phyloP scores from a whole-genome alignment of 2,888 invertebrate genomes.

The Capitulum mitella region DNA sequence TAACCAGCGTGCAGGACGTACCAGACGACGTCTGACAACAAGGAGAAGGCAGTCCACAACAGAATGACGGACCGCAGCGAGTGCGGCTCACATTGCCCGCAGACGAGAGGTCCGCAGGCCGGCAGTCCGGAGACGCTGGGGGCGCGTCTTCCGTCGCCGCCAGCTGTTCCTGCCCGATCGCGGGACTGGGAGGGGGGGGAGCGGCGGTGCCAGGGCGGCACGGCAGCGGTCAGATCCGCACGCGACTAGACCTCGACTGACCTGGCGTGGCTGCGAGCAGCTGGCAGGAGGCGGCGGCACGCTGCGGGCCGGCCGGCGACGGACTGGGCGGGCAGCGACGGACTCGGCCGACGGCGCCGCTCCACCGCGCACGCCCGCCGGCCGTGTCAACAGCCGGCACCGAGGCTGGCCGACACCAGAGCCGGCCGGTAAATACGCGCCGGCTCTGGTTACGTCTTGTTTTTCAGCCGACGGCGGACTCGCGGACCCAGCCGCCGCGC shows the following conservation, averaged over 20 bases:
- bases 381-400: slow-evolving; percentile 9
- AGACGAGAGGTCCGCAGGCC: no score
- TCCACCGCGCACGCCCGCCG: not conserved
- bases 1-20: no score
- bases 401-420: not conserved
- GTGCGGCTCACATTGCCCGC: no score
- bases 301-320: not conserved
- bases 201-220: no score
- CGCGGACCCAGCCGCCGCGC: not conserved
- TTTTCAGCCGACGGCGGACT: slow-evolving; percentile 8
- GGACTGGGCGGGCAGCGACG: not conserved
- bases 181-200: no score
- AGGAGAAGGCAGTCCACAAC: no score
- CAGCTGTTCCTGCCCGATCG: no score
- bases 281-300: not conserved
- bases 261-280: not conserved
- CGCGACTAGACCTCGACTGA: not conserved
- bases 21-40: no score
- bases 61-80: no score
- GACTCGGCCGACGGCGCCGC: no score
- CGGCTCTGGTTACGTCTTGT: slow-evolving; percentile 20
- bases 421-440: slow-evolving; percentile 2
- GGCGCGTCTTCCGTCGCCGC: no score
- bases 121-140: no score
- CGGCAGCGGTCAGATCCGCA: not conserved